Evolutionary conservation across 92 coral and sea anemone genomes (phyloP), one percentile per base, ranked within the genome.

Genomic region (Montipora capitata): DNA sequence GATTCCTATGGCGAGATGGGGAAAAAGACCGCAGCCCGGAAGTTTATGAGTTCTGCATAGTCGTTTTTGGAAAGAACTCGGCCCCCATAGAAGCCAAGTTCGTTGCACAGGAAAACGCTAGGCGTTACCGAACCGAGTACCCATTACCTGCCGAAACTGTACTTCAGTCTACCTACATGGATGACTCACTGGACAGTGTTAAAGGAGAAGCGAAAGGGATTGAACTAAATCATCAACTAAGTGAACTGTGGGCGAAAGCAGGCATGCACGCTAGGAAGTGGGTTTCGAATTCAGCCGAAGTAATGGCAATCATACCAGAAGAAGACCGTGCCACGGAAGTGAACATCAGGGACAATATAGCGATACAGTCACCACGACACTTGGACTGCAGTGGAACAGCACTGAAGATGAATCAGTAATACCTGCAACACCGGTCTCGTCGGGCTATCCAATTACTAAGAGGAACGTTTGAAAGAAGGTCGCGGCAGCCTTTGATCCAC

Each of bases 221-320:
- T 48, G 52, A 48, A 48, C 52, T 48, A 3, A 1, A 48, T 48
- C 10, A 10, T 48, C 74, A 57, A 35, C 68, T 78, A 4, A 81
- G 86, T 67, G 79, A 70, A 0, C 45, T 79, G 20, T 85, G 89
- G 89, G 77, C 41, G 3, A 44, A 64, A 39, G 91, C 93, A 4
- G 82, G 87, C 7, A 92, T 92, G 93, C 83, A 85, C 45, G 93
- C 95, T 1, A 56, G 83, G 73, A 87, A 78, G 82, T 88, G 90
- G 92, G 73, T 92, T 51, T 92, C 92, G 45, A 88, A 88, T 44
- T 49, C 90, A 40, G 41, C 82, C 15, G 44, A 69, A 9, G 90
- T 88, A 0, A 61, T 83, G 12, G 64, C 75, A 39, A 84, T 1
- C 3, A 83, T 80, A 40, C 92, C 89, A 82, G 52, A 48, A 10